Evolutionary conservation across 2,113 vertebrate genomes (phyloP).

Genomic region (Coturnix japonica): DNA sequence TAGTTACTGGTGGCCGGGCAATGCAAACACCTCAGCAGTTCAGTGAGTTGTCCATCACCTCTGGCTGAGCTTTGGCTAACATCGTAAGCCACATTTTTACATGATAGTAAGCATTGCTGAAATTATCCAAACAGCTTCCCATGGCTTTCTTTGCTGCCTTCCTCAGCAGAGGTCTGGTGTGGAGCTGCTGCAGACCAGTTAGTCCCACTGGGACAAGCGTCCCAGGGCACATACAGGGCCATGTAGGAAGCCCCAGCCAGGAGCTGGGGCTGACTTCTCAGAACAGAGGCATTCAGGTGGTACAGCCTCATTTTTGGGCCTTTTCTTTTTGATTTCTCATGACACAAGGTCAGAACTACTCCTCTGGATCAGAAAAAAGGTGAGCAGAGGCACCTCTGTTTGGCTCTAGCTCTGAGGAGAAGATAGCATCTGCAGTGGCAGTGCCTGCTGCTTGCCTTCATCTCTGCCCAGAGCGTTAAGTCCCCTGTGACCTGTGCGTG

Average conservation of each 20-base stretch:
- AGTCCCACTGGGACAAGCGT: neutral
- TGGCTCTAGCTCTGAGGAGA: neutral
- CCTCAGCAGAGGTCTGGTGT: neutral
- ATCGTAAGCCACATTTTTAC: neutral
- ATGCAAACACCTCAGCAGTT: neutral
- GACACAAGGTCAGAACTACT: neutral
- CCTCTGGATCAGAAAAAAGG: neutral
- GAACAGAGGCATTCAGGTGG: neutral
- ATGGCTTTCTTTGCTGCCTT: neutral
- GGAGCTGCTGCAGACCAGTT: neutral
- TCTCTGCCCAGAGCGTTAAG: neutral
- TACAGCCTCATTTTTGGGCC: neutral
- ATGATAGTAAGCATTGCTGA: neutral
- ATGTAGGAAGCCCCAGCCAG: neutral
- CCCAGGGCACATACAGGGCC: accelerated
- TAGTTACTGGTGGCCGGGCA: neutral
- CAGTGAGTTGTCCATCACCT: neutral
- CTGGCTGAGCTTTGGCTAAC: neutral
- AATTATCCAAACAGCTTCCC: neutral
- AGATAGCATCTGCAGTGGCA: accelerated
- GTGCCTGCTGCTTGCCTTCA: neutral
- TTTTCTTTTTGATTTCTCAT: neutral
- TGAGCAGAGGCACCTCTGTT: neutral
- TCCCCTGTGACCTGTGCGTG: neutral
- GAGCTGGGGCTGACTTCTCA: neutral